Evolutionary conservation across 2,113 vertebrate genomes (phyloP), one percentile per base, ranked within the genome.

Genomic region (Rhea americana): DNA sequence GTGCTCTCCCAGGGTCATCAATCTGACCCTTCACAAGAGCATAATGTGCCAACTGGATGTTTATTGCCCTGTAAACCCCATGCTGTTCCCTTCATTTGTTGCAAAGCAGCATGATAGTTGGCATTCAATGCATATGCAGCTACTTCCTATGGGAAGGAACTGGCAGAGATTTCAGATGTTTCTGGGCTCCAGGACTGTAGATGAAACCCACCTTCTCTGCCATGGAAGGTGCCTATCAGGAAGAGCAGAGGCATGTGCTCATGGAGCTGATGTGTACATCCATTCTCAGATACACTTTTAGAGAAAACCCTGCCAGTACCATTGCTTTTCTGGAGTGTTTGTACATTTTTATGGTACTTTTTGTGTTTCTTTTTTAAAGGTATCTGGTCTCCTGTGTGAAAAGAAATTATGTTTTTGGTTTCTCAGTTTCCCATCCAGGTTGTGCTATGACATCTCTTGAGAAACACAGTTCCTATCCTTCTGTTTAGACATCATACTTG

Each of bases 11-110:
- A 32, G 51, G 77, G 63, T 80, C 74, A 78, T 65, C 55, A 11
- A 39, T 41, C 79, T 85, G 90, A 78, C 70, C 77, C 75, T 70
- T 85, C 83, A 58, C 26, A 74, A 61, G 32, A 61, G 24, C 41
- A 82, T 24, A 85, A 85, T 28, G 50, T 41, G 20, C 59, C 68
- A 83, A 82, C 9, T 0, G 87, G 92, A 47, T 8, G 62, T 90
- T 90, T 92, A 92, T 78, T 90, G 80, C 87, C 61, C 75, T 30
- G 70, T 55, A 92, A 87, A 85, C 56, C 59, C 61, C 87, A 70
- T 51, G 86, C 92, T 82, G 75, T 25, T 93, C 75, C 45, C 82
- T 82, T n/a, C 0, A 11, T 16, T 41, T 32, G 58, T n/a, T 58
- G 43, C 19, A 55, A 82, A 50, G 75, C 82, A 53, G 70, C 56